Evolutionary conservation across 1,140 invertebrate genomes (phyloP), one percentile per base, ranked within the genome.

Genomic region (Goniozus legneri): DNA sequence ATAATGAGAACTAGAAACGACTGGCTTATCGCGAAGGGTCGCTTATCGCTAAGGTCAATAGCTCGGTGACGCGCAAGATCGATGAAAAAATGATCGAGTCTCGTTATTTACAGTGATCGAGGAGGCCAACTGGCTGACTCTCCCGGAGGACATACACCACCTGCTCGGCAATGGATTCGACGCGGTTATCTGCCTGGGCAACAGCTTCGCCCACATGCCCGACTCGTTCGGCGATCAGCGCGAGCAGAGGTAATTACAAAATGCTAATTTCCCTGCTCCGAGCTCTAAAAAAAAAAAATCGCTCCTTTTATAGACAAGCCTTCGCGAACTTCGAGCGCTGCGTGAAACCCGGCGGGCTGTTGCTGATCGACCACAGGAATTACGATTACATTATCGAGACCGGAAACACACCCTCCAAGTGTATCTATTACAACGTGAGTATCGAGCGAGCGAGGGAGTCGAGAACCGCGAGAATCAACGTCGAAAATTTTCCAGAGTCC

Each of bases 351-450:
- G 89, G 89, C n/a, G 90, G 91, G 0, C 76, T 91, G 16, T 68
- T 93, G 14, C 64, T 92, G 14, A 92, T 93, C 43, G 90, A 94
- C 70, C 91, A 93, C 61, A 82, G 90, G 57, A 94, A 94, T 69
- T 92, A 92, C 53, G 90, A 93, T 62, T 79, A 85, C 33, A 90
- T 91, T 45, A 80, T 92, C 22, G 79, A 83, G 33, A 81, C 77
- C 14, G 89, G 89, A 1, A 68, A 77, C 8, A 88, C 88, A 1
- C 88, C 89, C 2, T 72, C 82, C 7, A 87, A 89, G 64, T 89
- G 86, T 55, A 85, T 93, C 60, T 93, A 92, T 73, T 93, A 93
- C 60, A 92, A 91, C 65, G 90, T 92, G 77, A 85, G 82, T 79
- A 40, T 4, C n/a, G 35, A 32, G 20, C 14, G 18, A 34, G 13